A percentile compares a stretch with the other conserved stretches of the same genome.
These are phyloP conservation scores for Dryobotodes eremita DNA, from an alignment of 2,888 invertebrate genomes.

Conservation along the genomic window DNA sequence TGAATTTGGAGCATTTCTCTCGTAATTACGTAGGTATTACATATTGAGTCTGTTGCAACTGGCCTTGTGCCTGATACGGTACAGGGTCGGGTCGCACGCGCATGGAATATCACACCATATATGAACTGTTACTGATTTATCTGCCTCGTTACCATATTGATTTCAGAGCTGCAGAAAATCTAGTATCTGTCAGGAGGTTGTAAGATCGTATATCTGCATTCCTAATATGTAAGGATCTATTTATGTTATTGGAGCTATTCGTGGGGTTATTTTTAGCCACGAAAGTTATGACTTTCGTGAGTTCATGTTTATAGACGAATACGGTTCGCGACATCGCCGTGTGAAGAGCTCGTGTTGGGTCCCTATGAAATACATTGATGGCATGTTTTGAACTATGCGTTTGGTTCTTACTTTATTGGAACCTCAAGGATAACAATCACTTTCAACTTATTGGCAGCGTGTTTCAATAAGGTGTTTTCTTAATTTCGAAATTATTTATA, in stretches of 20 bases:
- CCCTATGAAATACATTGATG: neutral
- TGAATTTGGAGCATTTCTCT: constrained; percentile 39
- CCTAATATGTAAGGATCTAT: constrained; percentile 25
- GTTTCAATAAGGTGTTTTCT: neutral
- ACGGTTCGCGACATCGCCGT: constrained; percentile 33
- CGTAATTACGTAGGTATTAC: constrained; percentile 57
- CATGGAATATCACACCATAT: constrained; percentile 64
- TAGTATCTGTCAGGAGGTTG: constrained; percentile 12
- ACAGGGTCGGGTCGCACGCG: constrained; percentile 76
- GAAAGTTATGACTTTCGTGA: constrained; percentile 40
- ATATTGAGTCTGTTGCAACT: constrained; percentile 61
- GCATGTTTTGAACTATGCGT: constrained; percentile 11
- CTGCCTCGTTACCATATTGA: constrained; percentile 41
- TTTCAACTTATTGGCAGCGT: neutral
- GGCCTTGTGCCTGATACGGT: constrained; percentile 74
- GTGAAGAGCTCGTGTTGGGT: constrained; percentile 3
- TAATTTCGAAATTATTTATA: neutral
- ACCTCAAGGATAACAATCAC: neutral
- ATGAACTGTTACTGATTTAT: constrained; percentile 50
- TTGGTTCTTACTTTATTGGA: neutral
- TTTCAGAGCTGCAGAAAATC: constrained; percentile 44
- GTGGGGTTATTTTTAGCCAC: constrained; percentile 26
- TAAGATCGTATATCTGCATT: constrained; percentile 31
- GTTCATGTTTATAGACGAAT: constrained; percentile 35
- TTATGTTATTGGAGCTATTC: constrained; percentile 24